Conservation (phyloP, 2,113 vertebrate species). For the Ophthalmotilapia sp. region DNA sequence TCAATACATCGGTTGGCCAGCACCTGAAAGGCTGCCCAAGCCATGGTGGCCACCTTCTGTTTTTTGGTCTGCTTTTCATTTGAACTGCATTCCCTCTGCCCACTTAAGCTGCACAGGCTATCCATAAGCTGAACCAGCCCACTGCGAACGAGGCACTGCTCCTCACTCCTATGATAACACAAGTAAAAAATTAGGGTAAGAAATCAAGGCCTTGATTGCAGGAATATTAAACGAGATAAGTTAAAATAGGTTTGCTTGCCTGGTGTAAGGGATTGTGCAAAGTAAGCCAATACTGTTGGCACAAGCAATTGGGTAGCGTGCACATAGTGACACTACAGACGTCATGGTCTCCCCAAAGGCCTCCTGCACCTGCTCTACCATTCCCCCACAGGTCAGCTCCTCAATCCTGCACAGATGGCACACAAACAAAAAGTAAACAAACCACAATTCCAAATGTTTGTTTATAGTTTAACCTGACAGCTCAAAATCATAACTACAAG, state of each 20-base stretch:
- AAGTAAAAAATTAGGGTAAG: neutral
- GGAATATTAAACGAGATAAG: neutral
- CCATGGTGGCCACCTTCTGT: slow-evolving; percentile 97
- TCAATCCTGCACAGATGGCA: slow-evolving; percentile 77
- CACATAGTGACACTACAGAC: slow-evolving; percentile 93
- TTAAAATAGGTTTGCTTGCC: slow-evolving; percentile 56
- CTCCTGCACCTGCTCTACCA: slow-evolving; percentile 97
- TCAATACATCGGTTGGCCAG: slow-evolving; percentile 96
- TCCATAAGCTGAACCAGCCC: slow-evolving; percentile 98
- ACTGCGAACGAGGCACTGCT: slow-evolving; percentile 94
- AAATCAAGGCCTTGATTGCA: neutral
- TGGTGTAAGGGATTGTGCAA: slow-evolving; percentile 96
- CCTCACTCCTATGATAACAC: slow-evolving; percentile 81
- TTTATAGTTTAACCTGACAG: neutral
- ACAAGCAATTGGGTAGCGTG: slow-evolving; percentile 95
- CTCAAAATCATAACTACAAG: neutral
- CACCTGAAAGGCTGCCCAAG: slow-evolving; percentile 98
- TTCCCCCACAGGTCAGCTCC: slow-evolving; percentile 93
- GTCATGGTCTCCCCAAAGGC: slow-evolving; percentile 99
- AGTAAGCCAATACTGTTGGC: slow-evolving; percentile 95
- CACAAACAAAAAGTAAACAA: neutral
- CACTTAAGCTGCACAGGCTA: slow-evolving; percentile 89
- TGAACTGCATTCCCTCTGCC: slow-evolving; percentile 88
- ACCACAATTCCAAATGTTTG: neutral
- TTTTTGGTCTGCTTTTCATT: slow-evolving; percentile 97